Percentiles rank a stretch among this genome's conserved stretches.
Conservation (phyloP, 1,140 invertebrate genomes). For the Acromyrmex echinatior region DNA sequence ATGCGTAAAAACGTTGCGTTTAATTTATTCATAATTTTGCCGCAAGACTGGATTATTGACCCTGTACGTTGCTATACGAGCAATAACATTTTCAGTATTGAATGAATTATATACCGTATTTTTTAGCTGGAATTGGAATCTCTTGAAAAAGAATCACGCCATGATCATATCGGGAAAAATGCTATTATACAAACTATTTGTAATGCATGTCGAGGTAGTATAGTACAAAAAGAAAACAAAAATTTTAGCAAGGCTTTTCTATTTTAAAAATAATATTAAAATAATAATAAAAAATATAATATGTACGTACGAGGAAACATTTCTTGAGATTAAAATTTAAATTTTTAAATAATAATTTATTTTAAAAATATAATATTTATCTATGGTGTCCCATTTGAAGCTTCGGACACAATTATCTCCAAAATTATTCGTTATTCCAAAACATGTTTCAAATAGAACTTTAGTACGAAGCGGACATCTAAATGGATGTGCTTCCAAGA, state of each 20-base stretch:
- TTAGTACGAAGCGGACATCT: too few relatives aligned
- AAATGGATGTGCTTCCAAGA: too few relatives aligned
- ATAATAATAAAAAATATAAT: neutral
- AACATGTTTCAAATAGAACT: too few relatives aligned
- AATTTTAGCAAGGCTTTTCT: neutral
- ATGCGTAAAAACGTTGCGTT: slow-evolving; percentile 18
- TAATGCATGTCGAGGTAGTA: neutral
- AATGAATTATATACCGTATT: slow-evolving; percentile 25
- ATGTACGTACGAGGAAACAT: neutral
- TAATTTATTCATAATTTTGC: slow-evolving; percentile 57
- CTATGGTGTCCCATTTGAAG: too few relatives aligned
- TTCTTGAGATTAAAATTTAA: neutral
- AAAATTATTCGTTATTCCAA: too few relatives aligned
- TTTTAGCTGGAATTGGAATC: slow-evolving; percentile 40
- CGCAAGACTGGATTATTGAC: slow-evolving; percentile 31
- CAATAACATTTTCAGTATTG: slow-evolving; percentile 28
- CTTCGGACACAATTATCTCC: too few relatives aligned
- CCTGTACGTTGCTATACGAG: neutral
- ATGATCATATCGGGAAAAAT: neutral
- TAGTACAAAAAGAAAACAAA: neutral
- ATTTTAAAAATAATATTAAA: neutral
- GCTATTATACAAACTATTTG: neutral
- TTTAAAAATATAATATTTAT: too few relatives aligned
- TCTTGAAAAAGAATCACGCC: slow-evolving; percentile 25
- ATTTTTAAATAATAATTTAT: neutral